Evolutionary conservation across 2,888 invertebrate species (phyloP).

Genomic region (Tetranychus truncatus): DNA sequence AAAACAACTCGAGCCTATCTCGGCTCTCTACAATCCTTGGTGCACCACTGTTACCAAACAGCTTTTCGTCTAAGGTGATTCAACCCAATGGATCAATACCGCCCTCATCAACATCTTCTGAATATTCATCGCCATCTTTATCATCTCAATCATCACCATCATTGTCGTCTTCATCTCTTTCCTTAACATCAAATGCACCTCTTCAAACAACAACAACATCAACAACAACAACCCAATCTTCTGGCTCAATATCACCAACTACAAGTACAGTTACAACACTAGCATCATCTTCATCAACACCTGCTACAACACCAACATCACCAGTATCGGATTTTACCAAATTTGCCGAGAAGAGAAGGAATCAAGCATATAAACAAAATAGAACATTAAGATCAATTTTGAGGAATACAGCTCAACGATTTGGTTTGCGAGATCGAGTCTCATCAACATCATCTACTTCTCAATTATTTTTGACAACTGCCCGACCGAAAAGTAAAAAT

Average conservation of each 20-base stretch:
- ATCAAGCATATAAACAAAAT: conserved; percentile 56
- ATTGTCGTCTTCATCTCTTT: background rate
- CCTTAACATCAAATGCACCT: background rate
- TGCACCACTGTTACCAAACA: background rate
- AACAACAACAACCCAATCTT: background rate
- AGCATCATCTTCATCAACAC: background rate
- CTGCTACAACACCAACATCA: conserved; percentile 9
- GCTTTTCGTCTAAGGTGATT: background rate
- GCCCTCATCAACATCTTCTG: background rate
- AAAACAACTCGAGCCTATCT: background rate
- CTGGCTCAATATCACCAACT: background rate
- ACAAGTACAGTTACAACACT: background rate
- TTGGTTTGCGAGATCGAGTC: conserved; percentile 23
- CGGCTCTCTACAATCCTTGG: background rate
- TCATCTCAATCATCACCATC: background rate
- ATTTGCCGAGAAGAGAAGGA: conserved; percentile 66
- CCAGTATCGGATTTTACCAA: conserved; percentile 46
- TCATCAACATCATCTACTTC: conserved; percentile 27
- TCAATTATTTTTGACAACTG: background rate
- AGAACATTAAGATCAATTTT: conserved; percentile 58
- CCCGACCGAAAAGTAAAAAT: background rate
- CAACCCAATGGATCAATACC: background rate
- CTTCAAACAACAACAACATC: background rate
- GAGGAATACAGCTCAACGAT: conserved; percentile 32
- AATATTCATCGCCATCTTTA: background rate